Evolutionary conservation across 2,888 invertebrate genomes (phyloP), one percentile per base, ranked within the genome.

Genomic region (Caenorhabditis doughertyi): DNA sequence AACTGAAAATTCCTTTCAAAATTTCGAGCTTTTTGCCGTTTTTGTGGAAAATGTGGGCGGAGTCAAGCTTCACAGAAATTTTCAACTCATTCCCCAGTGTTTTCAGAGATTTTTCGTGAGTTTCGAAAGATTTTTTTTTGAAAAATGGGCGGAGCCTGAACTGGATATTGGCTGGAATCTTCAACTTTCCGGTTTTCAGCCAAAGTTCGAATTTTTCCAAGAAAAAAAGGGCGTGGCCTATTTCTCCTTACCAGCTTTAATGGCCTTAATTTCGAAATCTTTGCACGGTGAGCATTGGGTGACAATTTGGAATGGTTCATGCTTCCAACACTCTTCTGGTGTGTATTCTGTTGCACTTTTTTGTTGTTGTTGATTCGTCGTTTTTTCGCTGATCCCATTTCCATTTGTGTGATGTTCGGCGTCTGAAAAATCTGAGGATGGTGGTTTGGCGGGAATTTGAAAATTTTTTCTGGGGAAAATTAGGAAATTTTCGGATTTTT

Each of bases 221-320:
- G 16, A 39, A 39, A 39, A 39, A 39, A 11, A 2, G 39, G 39
- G 39, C 39, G 39, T 39, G 39, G 5, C 39, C 11, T n/a, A n/a
- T n/a, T n/a, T n/a, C n/a, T n/a, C n/a, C 70, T 70, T 55, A 87
- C 86, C 77, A 3, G 85, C 77, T 81, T 87, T 87, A 18, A 87
- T 79, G 9, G 86, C 86, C 32, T 81, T 82, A 13, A 85, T 65
- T 25, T 87, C 86, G 62, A 87, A 87, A 5, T 87, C 86, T 23
- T 80, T 84, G 35, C 86, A 87, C 5, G 79, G 76, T 0, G 70
- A 23, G 44, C 86, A 87, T 39, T 77, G 51, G 0, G 73, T 56
- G 29, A 84, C 39, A 9, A 86, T 67, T 32, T 72, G 56, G 16
- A 71, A 73, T 47, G 76, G 44, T 64, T 87, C 86, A 11, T 83